Base-by-base conservation (phyloP, 2,888 invertebrate species). In the Mimachlamys varia region DNA sequence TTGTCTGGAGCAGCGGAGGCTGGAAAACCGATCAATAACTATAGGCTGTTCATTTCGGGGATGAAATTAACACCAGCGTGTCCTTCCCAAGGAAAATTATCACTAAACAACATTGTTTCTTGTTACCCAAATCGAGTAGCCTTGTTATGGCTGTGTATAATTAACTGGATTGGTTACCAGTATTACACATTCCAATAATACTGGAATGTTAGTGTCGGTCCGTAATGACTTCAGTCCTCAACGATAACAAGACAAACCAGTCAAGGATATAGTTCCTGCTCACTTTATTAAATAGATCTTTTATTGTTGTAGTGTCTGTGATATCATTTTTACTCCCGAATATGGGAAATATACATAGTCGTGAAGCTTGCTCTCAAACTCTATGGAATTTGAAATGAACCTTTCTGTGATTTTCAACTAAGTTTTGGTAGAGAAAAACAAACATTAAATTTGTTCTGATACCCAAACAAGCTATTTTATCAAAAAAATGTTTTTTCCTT, bases 41-140 rank as follows among this genome's bases (percentile, higher is more conserved):
- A 27, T 12, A 22, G 27, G 33, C 76, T 76, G 76, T 76, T 76
- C 76, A 76, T 76, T 76, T 76, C 12, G 76, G 62, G 58, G 76
- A 76, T 62, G 76, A 76, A 76, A 76, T 76, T 76, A 76, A 76
- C 76, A 76, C 76, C 15, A 33, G 10, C 22, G 76, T 76, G 76
- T 76, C 76, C 76, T 76, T 76, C 33, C 10, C 33, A 27, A 76
- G 76, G 76, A 76, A 76, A 76, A 76, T 76, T 76, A 76, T 76
- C 76, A 76, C 76, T 76, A 76, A 76, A 76, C 76, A 76, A 76
- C 76, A 76, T 76, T 76, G 76, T 76, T 27, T 76, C 76, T 17
- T 33, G 76, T 33, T 76, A 76, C 76, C 7, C 76, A 76, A 76
- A 76, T 76, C 76, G 76, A 76, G 33, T 76, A 27, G 76, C 76